Conservation (phyloP, 2,888 invertebrate species). For the Perdita meconis region DNA sequence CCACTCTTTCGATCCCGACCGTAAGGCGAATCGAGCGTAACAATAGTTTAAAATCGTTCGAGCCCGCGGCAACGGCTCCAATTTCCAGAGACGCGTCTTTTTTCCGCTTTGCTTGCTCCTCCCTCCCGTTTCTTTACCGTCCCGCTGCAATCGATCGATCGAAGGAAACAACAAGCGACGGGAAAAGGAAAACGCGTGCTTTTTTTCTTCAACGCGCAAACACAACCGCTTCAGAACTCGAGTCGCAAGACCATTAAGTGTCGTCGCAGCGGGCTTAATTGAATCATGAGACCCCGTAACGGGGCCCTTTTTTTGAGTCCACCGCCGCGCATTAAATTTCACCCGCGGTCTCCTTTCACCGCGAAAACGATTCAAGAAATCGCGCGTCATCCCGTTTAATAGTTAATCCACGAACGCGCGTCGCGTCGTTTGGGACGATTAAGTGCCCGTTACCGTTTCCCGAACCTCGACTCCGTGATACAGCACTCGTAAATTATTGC, state of each 20-base stretch:
- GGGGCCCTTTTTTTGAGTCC: constrained; percentile 36
- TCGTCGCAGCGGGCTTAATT: constrained; percentile 69
- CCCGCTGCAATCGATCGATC: constrained; percentile 49
- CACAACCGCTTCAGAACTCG: constrained; percentile 64
- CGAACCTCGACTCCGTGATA: not conserved
- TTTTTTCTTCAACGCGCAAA: constrained; percentile 48
- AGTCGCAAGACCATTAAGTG: constrained; percentile 74
- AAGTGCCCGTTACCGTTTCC: constrained; percentile 1
- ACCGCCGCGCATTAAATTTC: constrained; percentile 58
- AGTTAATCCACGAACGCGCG: constrained; percentile 57
- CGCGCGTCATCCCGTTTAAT: constrained; percentile 75
- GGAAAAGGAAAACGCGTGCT: constrained; percentile 25
- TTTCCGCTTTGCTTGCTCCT: constrained; percentile 27
- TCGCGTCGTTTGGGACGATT: constrained; percentile 16
- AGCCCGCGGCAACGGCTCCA: constrained; percentile 28
- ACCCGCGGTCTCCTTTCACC: constrained; percentile 54
- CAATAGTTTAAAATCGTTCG: constrained; percentile 49
- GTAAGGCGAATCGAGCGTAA: constrained; percentile 31
- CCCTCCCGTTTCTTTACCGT: constrained; percentile 14
- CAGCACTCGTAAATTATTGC: not conserved
- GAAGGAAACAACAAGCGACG: constrained; percentile 9
- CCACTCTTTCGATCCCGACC: constrained; percentile 25
- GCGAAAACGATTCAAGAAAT: constrained; percentile 66
- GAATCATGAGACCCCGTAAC: constrained; percentile 60
- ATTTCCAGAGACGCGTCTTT: constrained; percentile 48